Evolutionary conservation across 23 tunicate genomes (phyloP), one percentile per base, ranked within the genome.

Genomic region (Styela clava): DNA sequence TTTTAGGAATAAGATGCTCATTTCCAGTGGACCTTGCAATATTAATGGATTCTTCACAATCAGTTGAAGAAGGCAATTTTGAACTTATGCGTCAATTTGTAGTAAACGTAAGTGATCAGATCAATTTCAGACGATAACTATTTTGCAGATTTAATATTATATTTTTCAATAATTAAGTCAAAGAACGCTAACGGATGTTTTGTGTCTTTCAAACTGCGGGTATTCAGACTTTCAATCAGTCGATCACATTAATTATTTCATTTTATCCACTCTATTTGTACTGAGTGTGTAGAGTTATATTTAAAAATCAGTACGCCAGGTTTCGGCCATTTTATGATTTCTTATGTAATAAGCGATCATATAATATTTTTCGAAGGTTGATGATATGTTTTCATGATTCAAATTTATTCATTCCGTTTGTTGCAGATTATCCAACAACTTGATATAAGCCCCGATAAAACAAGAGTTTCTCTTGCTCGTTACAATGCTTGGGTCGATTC

Each of bases 401-500:
- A n/a, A n/a, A n/a, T n/a, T n/a, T n/a, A n/a, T n/a, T n/a, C n/a
- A n/a, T n/a, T n/a, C n/a, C n/a, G n/a, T n/a, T n/a, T 44, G 7
- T 44, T 30, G 0, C 79, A 93, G 98, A 62, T 93, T 28, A 88
- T 93, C 1, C 26, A 63, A 21, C 85, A 81, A 56, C 24, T 87
- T 21, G 87, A 87, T 29, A 64, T 93, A 35, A 70, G 84, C 5
- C 74, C 44, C 27, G 82, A 87, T 65, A 36, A 35, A 51, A 85
- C 87, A 33, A 85, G 80, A 2, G 86, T 93, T 34, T 69, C 87
- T 1, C 51, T 84, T 1, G 82, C 87, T 64, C 81, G 98, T 18
- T 93, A 87, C 84, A 93, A 79, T 77, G 34, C 28, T 51, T 93
- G 98, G 98, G 89, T 85, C 26, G 93, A 93, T 35, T 82, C 84